A percentile compares a stretch with the other conserved stretches of the same genome.
Evolutionary conservation across 2,113 vertebrate species (phyloP).

Genomic region (Rafetus swinhoei): DNA sequence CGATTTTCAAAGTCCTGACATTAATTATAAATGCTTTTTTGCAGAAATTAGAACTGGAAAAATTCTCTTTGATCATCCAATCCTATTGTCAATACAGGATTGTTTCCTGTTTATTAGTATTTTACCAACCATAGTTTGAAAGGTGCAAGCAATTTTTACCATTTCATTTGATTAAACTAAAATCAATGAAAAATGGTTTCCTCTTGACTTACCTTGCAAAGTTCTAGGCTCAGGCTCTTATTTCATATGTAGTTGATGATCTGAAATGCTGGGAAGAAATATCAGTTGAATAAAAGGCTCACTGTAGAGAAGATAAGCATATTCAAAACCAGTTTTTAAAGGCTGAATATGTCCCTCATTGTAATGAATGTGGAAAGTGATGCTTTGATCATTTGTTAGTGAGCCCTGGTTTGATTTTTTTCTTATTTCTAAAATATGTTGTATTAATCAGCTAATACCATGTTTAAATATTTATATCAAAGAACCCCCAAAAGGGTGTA

Average conservation of each 20-base stretch:
- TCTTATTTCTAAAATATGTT: neutral
- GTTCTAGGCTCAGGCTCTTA: slow-evolving; percentile 15
- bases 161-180: neutral
- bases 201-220: neutral
- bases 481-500: neutral
- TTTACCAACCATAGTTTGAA: neutral
- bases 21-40: neutral
- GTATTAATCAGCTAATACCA: slow-evolving; percentile 38
- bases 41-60: neutral
- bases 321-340: slow-evolving; percentile 12
- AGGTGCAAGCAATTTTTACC: neutral
- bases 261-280: slow-evolving; percentile 28
- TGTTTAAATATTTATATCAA: slow-evolving; percentile 49
- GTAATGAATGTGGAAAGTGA: neutral
- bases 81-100: neutral
- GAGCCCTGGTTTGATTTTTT: slow-evolving; percentile 50
- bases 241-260: neutral
- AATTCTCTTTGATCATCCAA: neutral
- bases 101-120: neutral
- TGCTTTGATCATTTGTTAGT: slow-evolving; percentile 45
- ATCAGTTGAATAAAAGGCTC: slow-evolving; percentile 1
- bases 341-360: slow-evolving; percentile 13
- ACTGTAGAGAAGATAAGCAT: slow-evolving; percentile 1
- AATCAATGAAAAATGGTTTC: neutral
- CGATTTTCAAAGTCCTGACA: neutral